These are phyloP conservation scores for Neria commutata DNA, from an alignment of 2,888 invertebrate species.

Conservation along the genomic window DNA sequence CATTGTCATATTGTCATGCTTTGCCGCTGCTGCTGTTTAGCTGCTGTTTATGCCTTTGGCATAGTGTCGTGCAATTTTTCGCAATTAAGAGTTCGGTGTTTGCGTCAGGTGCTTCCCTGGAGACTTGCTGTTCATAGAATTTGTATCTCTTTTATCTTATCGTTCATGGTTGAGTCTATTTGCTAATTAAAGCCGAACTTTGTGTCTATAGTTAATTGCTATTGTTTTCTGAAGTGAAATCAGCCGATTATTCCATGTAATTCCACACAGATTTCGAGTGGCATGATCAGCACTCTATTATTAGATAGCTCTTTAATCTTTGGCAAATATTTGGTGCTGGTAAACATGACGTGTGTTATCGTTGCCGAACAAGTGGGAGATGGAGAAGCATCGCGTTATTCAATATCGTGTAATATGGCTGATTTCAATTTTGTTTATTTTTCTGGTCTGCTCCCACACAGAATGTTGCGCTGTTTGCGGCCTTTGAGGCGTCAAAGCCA, in stretches of 20 bases:
- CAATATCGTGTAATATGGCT: conserved; percentile 9
- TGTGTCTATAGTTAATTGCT: conserved; percentile 7
- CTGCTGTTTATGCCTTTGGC: not conserved
- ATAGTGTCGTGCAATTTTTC: not conserved
- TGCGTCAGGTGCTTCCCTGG: not conserved
- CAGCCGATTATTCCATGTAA: not conserved
- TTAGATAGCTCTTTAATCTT: too few relatives aligned
- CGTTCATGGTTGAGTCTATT: not conserved
- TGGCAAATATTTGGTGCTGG: too few relatives aligned
- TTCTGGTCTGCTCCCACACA: too few relatives aligned
- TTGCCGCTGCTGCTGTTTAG: too few relatives aligned
- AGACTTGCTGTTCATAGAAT: not conserved
- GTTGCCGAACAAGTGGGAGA: too few relatives aligned
- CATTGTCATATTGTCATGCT: too few relatives aligned
- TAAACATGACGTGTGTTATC: too few relatives aligned
- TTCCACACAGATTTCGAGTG: not conserved
- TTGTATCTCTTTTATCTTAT: conserved; percentile 6
- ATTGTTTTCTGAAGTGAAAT: not conserved
- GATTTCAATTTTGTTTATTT: conserved; percentile 19
- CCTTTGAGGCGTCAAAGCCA: too few relatives aligned
- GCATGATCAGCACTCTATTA: not conserved
- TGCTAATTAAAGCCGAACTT: conserved; percentile 7
- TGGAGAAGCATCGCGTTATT: conserved; percentile 26
- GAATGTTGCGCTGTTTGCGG: conserved; percentile 59
- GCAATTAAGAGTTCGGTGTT: not conserved